Conservation (phyloP, 2,113 vertebrate species). For the Takifugu flavidus region DNA sequence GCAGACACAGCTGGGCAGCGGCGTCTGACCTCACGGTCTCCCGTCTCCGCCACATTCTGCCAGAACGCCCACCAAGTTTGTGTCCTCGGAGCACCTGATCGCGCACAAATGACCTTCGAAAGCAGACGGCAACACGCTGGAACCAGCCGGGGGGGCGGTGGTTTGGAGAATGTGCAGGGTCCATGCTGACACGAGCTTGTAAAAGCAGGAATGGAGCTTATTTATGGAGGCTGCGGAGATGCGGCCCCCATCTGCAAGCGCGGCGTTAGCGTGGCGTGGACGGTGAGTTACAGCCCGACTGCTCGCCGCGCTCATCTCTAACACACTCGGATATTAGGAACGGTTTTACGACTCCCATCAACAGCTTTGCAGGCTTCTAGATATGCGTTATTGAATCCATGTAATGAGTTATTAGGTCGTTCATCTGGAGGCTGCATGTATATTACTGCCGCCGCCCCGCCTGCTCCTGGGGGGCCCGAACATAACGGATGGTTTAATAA, state of each 20-base stretch:
- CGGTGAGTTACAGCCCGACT: slow-evolving; percentile 52
- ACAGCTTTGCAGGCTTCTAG: slow-evolving; percentile 40
- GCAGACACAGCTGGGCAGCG: slow-evolving; percentile 57
- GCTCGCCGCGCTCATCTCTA: slow-evolving; percentile 36
- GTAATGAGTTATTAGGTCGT: slow-evolving; percentile 61
- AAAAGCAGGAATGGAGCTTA: slow-evolving; percentile 28
- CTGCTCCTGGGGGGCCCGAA: slow-evolving; percentile 45
- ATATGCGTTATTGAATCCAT: slow-evolving; percentile 69
- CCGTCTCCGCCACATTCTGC: slow-evolving; percentile 45
- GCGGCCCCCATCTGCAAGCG: slow-evolving; percentile 8
- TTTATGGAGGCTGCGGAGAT: slow-evolving; percentile 26
- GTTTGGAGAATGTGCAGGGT: slow-evolving; percentile 21
- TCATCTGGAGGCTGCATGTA: slow-evolving; percentile 52
- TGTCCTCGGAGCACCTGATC: slow-evolving; percentile 31
- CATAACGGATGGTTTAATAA: slow-evolving; percentile 55
- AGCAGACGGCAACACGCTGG: slow-evolving; percentile 17
- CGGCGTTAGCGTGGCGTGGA: slow-evolving; percentile 29
- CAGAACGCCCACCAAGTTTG: slow-evolving; percentile 27
- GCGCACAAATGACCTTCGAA: slow-evolving; percentile 40
- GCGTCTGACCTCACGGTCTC: slow-evolving; percentile 57
- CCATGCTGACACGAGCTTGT: slow-evolving; percentile 30
- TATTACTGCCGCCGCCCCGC: slow-evolving; percentile 48
- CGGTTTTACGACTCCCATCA: slow-evolving; percentile 65
- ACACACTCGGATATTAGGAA: slow-evolving; percentile 69
- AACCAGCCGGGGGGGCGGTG: slow-evolving; percentile 9